Base-by-base conservation (phyloP, 2,888 invertebrate genomes). In the Buathra laborator region DNA sequence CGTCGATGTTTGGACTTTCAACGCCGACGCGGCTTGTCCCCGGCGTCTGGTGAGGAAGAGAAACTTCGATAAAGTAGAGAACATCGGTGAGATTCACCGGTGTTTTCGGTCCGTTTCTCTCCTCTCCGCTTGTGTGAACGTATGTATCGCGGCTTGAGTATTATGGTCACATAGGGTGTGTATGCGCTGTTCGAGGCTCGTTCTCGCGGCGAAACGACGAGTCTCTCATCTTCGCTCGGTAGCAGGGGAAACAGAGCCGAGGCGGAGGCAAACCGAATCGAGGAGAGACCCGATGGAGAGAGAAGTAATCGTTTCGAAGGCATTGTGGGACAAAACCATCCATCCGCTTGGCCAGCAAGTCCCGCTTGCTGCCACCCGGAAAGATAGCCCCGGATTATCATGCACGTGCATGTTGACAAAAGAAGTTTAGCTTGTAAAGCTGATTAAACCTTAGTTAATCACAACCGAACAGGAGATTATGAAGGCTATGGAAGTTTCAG, bases 371-470 rank as follows among this genome's bases (percentile, higher is more conserved):
- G 83, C 75, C 76, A 86, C 85, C 84, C 87, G 86, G 86, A 87
- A 90, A 90, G 91, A 92, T 92, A 90, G 91, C 87, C 89, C 87
- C 89, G 93, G 93, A 93, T 93, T 93, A 93, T 92, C 93, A 92
- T 92, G 91, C 91, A 91, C 92, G 90, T 91, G 92, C 92, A 92
- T 91, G 93, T 91, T 92, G 92, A 92, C 92, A 92, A 92, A 92
- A 92, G 92, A 92, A 93, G 93, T 93, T 93, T 93, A 92, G 93
- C 93, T 92, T 92, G 92, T 92, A 93, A 93, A 93, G 93, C 92
- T 92, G 93, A 93, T 93, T 93, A 93, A 93, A 93, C 93, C 93
- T 93, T 92, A 92, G 92, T 93, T 93, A 93, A 93, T 93, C 93
- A 93, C 91, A 92, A 93, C 87, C 83, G 88, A 92, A 70, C 89